Evolutionary conservation across 2,888 invertebrate genomes (phyloP).

Genomic region (Schrankia costaestrigalis): DNA sequence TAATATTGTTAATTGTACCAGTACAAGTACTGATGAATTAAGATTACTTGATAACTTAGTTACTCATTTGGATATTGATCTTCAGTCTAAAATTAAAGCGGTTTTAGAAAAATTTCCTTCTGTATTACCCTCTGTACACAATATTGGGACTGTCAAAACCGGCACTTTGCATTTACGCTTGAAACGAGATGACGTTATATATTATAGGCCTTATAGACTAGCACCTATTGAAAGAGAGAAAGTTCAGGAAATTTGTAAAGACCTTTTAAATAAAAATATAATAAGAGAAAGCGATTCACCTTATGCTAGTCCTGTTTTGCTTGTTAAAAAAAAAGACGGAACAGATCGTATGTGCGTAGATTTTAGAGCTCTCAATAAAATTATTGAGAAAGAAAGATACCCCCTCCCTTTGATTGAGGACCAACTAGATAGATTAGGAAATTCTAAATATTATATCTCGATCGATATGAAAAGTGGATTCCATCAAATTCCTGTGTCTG

Average conservation of each 20-base stretch:
- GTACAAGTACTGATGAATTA: not conserved
- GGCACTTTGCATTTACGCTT: conserved; percentile 1
- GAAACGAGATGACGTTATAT: not conserved
- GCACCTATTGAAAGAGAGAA: conserved; percentile 3
- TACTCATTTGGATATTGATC: not conserved
- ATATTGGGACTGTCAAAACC: conserved; percentile 1
- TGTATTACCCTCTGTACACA: conserved; percentile 1
- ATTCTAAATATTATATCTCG: conserved; percentile 2
- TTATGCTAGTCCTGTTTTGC: not conserved
- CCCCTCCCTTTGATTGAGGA: conserved; percentile 6
- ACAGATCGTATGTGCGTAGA: no score
- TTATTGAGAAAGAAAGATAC: not conserved
- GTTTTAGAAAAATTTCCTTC: not conserved
- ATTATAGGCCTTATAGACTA: conserved; percentile 2
- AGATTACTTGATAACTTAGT: not conserved
- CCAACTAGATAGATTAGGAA: conserved; percentile 4
- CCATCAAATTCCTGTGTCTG: not conserved
- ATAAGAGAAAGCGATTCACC: not conserved
- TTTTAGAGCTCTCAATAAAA: not conserved
- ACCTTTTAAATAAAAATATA: not conserved
- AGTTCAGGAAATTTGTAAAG: no score
- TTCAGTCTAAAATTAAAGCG: not conserved
- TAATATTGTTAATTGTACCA: not conserved
- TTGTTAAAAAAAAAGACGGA: conserved; percentile 1
- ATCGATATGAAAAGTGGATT: conserved; percentile 6